phyloP scores from a whole-genome alignment of 1,140 invertebrate species.

The Drosophila yakuba region DNA sequence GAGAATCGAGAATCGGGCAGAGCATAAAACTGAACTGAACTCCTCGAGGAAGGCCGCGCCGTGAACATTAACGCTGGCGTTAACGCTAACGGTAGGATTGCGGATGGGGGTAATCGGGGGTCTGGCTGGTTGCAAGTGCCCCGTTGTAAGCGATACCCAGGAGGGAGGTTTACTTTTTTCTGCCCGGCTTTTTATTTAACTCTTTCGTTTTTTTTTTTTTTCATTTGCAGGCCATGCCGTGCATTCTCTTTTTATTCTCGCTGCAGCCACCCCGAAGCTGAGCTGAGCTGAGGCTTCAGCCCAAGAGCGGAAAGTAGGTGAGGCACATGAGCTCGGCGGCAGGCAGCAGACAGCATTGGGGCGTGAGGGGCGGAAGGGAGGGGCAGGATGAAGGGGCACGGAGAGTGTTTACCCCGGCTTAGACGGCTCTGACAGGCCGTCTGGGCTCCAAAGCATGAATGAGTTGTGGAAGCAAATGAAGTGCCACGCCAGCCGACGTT shows the following conservation, averaged over 20 bases:
- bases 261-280: conserved; percentile 63
- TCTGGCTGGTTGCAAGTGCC: conserved; percentile 68
- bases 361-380: conserved; percentile 3
- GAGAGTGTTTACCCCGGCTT: conserved; percentile 78
- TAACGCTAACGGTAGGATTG: conserved; percentile 38
- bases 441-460: conserved; percentile 77
- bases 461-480: conserved; percentile 84
- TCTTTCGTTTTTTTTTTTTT: conserved; percentile 9
- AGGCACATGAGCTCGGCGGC: conserved; percentile 66
- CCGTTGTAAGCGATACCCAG: conserved; percentile 77
- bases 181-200: conserved; percentile 29
- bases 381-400: conserved; percentile 11
- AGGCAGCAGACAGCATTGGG: neutral
- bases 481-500: conserved; percentile 68
- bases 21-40: conserved; percentile 45
- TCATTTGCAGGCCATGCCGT: conserved; percentile 5
- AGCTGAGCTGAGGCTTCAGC: conserved; percentile 43
- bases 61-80: conserved; percentile 60
- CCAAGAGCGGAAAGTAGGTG: conserved; percentile 79
- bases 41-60: conserved; percentile 71
- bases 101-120: neutral
- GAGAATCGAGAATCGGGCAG: conserved; percentile 40
- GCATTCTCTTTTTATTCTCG: conserved; percentile 46
- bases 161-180: conserved; percentile 60
- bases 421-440: conserved; percentile 62